phyloP scores from a whole-genome alignment of 2,113 vertebrate genomes.

The Mastomys natalensis region DNA sequence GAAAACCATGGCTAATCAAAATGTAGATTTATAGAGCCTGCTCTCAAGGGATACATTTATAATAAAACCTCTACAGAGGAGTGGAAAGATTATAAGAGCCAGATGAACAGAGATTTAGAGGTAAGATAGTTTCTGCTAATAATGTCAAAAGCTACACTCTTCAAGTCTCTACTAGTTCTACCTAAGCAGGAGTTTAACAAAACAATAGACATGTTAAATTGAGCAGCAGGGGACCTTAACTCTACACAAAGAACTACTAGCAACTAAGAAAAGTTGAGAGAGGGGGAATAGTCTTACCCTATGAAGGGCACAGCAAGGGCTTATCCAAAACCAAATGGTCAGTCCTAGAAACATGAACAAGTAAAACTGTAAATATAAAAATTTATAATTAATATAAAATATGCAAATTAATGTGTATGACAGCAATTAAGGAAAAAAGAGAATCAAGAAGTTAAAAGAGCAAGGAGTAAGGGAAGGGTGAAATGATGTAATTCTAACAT shows the following conservation, averaged over 20 bases:
- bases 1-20: not conserved
- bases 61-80: not conserved
- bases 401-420: not conserved
- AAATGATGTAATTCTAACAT: not conserved
- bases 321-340: not conserved
- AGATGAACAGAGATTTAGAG: not conserved
- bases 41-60: not conserved
- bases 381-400: not conserved
- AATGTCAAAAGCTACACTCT: not conserved
- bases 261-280: not conserved
- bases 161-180: not conserved
- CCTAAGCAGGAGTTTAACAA: not conserved
- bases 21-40: too few species aligned
- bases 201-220: not conserved
- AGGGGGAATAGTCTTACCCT: too few species aligned
- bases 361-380: not conserved
- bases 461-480: not conserved
- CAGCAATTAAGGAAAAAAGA: not conserved
- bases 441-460: not conserved
- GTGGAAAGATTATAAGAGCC: not conserved
- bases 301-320: not conserved
- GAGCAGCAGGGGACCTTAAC: not conserved
- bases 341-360: not conserved
- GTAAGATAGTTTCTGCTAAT: not conserved
- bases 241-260: not conserved